Evolutionary conservation across 2,113 vertebrate species (phyloP), one percentile per base, ranked within the genome.

Genomic region (Calidris pugnax): DNA sequence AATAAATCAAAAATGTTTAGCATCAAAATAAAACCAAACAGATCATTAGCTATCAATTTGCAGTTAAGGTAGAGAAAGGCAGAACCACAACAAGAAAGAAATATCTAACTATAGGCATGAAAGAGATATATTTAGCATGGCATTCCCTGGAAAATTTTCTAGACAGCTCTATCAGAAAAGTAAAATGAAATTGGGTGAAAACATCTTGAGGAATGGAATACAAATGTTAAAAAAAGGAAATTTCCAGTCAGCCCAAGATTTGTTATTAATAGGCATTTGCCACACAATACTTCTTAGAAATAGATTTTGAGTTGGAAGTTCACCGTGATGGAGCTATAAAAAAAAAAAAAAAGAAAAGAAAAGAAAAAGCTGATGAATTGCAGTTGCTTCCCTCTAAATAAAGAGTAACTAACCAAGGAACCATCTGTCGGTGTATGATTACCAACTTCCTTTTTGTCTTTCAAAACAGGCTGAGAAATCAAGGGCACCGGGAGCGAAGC

Each of bases 391-490:
- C 56, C 90, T 94, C 82, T 97, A 96, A 95, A 97, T 97, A 97
- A 94, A 96, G 91, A 94, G 87, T 67, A 96, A 94, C 93, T 91
- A 95, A 94, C 78, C 89, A 95, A 91, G 95, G 82, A 97, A 91
- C 96, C 97, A 97, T 97, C 97, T 97, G 97, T 95, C 76, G 4
- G 95, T 93, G 94, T 93, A 96, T 93, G 97, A 96, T 97, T 97
- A 96, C 95, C 85, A 96, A 96, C 95, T 97, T 97, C 95, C 96
- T 97, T 97, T 97, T 94, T 97, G 97, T 96, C 95, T 97, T 96
- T 96, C 94, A 96, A 94, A 97, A 74, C 91, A 93, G 93, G 68
- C 89, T 80, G 87, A 75, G 87, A 82, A 95, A 89, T 85, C 72
- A 89, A 91, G 96, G 95, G 95, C 86, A 35, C 55, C 7, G 91